Conservation (phyloP, 1,140 invertebrate species). For the Dendroctonus ponderosae region DNA sequence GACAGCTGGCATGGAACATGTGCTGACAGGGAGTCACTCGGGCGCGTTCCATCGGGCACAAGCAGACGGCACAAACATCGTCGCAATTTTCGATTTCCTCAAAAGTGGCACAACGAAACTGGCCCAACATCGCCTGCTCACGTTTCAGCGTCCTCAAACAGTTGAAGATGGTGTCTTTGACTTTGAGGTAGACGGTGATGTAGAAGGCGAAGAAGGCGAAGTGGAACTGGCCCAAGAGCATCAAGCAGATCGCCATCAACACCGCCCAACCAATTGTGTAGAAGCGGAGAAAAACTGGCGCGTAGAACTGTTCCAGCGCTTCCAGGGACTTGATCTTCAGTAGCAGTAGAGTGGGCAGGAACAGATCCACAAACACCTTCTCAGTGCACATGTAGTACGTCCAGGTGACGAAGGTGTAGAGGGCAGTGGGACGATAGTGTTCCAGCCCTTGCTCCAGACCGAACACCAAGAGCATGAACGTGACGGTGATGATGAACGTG, state of each 20-base stretch:
- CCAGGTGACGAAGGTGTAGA: slow-evolving; percentile 65
- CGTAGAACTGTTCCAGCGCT: slow-evolving; percentile 65
- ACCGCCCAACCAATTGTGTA: slow-evolving; percentile 58
- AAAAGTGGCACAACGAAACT: slow-evolving; percentile 63
- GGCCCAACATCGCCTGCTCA: slow-evolving; percentile 61
- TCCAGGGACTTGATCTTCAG: slow-evolving; percentile 64
- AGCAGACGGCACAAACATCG: slow-evolving; percentile 74
- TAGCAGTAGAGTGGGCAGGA: slow-evolving; percentile 57
- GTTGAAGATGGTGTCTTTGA: slow-evolving; percentile 60
- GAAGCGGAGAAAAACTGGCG: slow-evolving; percentile 60
- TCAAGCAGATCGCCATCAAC: slow-evolving; percentile 56
- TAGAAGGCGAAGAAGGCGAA: slow-evolving; percentile 62
- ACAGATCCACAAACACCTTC: slow-evolving; percentile 66
- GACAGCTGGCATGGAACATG: slow-evolving; percentile 73
- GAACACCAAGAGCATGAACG: slow-evolving; percentile 72
- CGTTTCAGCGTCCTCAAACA: slow-evolving; percentile 56
- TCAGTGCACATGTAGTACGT: slow-evolving; percentile 73
- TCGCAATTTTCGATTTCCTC: slow-evolving; percentile 67
- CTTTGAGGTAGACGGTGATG: slow-evolving; percentile 66
- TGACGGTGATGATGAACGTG: slow-evolving; percentile 76
- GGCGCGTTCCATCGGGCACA: slow-evolving; percentile 66
- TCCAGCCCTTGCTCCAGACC: slow-evolving; percentile 73
- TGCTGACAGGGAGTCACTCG: slow-evolving; percentile 74
- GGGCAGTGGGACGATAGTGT: slow-evolving; percentile 66
- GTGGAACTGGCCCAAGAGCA: slow-evolving; percentile 58